Percentiles rank a stretch among this genome's conserved stretches.
Evolutionary conservation across 92 coral and sea anemone genomes (phyloP).

Genomic region (Metridium senile): DNA sequence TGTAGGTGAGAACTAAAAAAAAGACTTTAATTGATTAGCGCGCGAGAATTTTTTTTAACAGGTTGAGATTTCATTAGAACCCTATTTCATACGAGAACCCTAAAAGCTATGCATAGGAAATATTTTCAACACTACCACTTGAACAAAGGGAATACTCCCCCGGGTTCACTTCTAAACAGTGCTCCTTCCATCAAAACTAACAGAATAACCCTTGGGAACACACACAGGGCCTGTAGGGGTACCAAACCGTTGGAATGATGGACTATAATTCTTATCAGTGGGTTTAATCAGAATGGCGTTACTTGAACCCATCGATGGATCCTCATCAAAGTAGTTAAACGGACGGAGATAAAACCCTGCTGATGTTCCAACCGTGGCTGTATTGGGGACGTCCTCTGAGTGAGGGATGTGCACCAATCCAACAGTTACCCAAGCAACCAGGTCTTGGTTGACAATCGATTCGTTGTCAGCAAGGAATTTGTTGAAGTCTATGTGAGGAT

Average conservation of each 20-base stretch:
- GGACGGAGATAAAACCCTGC: slow-evolving; percentile 84
- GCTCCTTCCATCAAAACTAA: slow-evolving; percentile 17
- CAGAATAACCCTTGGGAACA: slow-evolving; percentile 16
- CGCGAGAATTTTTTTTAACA: no score
- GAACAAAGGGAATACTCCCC: no score
- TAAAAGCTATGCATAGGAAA: no score
- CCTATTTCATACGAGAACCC: no score
- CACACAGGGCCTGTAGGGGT: slow-evolving; percentile 43
- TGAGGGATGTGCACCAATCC: slow-evolving; percentile 91
- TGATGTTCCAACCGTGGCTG: slow-evolving; percentile 62
- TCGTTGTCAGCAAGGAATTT: slow-evolving; percentile 53
- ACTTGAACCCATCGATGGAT: slow-evolving; percentile 78
- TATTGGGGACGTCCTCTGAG: slow-evolving; percentile 81
- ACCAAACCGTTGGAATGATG: slow-evolving; percentile 31
- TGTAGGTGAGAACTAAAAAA: no score
- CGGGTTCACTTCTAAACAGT: not conserved
- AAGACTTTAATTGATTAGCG: no score
- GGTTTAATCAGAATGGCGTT: slow-evolving; percentile 76
- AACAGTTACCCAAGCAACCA: slow-evolving; percentile 87
- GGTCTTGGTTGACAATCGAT: slow-evolving; percentile 51
- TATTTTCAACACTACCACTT: not conserved
- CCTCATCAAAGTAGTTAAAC: slow-evolving; percentile 86
- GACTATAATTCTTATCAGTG: slow-evolving; percentile 12
- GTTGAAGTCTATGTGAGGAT: slow-evolving; percentile 67
- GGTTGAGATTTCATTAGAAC: no score